phyloP scores from a whole-genome alignment of 2,888 invertebrate genomes.

The Cordilura impudica region DNA sequence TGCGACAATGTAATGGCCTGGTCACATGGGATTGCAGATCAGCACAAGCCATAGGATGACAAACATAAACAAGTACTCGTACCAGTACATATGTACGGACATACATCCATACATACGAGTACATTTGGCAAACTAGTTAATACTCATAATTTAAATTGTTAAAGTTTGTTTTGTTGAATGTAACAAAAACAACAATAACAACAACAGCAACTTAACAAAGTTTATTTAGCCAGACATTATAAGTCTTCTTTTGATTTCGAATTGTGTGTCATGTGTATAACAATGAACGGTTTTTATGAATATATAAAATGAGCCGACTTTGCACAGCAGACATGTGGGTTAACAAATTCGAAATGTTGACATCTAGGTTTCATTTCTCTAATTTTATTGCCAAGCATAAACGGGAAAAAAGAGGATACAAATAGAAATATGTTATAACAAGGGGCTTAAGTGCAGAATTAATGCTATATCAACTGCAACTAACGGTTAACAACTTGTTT shows the following conservation, averaged over 20 bases:
- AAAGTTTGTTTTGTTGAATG: conserved; percentile 40
- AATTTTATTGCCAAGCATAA: neutral
- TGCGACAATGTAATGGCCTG: neutral
- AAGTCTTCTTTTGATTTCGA: conserved; percentile 27
- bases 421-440: neutral
- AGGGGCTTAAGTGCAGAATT: too few relatives aligned
- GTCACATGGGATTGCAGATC: conserved; percentile 27
- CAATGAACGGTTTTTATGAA: neutral
- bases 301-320: neutral
- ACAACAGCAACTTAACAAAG: neutral
- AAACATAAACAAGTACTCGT: conserved; percentile 16
- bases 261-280: conserved; percentile 1
- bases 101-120: too few relatives aligned
- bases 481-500: too few relatives aligned
- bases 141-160: conserved; percentile 52
- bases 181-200: conserved; percentile 10
- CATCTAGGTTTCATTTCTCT: neutral
- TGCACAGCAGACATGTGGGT: neutral
- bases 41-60: conserved; percentile 12
- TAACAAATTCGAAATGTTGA: conserved; percentile 40
- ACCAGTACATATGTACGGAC: too few relatives aligned
- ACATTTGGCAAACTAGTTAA: conserved; percentile 49
- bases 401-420: too few relatives aligned
- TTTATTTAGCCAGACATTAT: conserved; percentile 27
- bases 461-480: too few relatives aligned